phyloP scores from a whole-genome alignment of 2,888 invertebrate genomes.

The Synergus japonicus region DNA sequence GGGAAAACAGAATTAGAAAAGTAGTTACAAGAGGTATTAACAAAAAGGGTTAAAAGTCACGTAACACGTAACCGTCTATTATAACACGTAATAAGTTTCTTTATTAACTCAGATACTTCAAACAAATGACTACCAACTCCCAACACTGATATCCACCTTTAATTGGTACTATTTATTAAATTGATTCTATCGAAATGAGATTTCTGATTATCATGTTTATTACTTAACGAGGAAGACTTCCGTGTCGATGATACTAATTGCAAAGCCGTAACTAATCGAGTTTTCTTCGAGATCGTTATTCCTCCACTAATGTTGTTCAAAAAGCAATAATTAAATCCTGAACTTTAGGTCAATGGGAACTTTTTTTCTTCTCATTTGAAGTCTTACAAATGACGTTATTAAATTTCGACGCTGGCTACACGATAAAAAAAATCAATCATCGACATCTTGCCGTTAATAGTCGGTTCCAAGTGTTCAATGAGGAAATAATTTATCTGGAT shows the following conservation, averaged over 20 bases:
- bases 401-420: constrained; percentile 52
- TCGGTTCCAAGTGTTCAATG: constrained; percentile 12
- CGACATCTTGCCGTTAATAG: constrained; percentile 6
- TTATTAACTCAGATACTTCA: background rate
- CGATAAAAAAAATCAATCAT: constrained; percentile 14
- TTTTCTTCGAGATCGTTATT: constrained; percentile 34
- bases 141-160: background rate
- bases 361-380: background rate
- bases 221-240: background rate
- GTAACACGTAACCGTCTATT: too few species aligned
- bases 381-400: constrained; percentile 57
- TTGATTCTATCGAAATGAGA: background rate
- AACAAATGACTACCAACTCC: too few species aligned
- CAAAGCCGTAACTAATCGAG: background rate
- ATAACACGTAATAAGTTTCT: background rate
- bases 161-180: background rate
- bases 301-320: background rate
- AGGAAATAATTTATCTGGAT: constrained; percentile 15
- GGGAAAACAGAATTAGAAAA: too few species aligned
- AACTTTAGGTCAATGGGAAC: constrained; percentile 21
- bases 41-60: too few species aligned
- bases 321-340: constrained; percentile 32
- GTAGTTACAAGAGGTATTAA: too few species aligned
- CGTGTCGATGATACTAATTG: background rate
- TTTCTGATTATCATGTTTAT: background rate